Base-by-base conservation (phyloP, 2,888 invertebrate genomes). In the Campoletis raptor region DNA sequence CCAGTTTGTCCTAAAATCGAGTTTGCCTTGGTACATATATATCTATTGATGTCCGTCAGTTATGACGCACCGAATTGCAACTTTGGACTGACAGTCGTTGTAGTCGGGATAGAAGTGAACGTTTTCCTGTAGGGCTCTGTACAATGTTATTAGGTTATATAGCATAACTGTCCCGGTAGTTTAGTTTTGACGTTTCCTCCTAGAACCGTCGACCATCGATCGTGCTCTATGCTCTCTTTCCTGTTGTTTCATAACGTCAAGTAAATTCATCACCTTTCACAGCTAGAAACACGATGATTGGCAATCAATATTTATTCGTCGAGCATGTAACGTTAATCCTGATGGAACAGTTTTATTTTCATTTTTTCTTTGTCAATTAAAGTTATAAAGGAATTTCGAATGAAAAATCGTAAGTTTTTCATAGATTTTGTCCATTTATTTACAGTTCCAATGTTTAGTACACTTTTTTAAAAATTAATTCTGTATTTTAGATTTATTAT, bases 201-300 rank as follows among this genome's bases (percentile, higher is more conserved):
- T 12, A 30, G 24, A 61, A 61, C 24, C 24, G 24, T 61, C 30
- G 30, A 61, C 12, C 15, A 61, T 61, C 57, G 57, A 61, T 61
- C 57, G 57, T 61, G 4, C 57, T 30, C 30, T 61, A 30, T 30
- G 57, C n/a, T n/a, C 57, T 61, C 57, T 61, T 61, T 30, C 57
- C 5, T 64, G 7, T 45, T 66, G 57, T 64, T 74, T 52, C 64
- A 54, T 70, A n/a, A 52, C 36, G 45, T 83, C 67, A 37, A 57
- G 83, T 73, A 73, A 83, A 83, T 83, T 79, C 73, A 67, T 52
- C 73, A 66, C 67, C 54, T 72, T 67, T 79, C 61, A 83, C 73
- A 66, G 57, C 79, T 73, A 36, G 72, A 45, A n/a, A 73, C 70
- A 48, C 48, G 37, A 74, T 79, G 78, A 78, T 78, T 64, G 42